Evolutionary conservation across 1,140 invertebrate genomes (phyloP).

Genomic region (Prorops nasuta): DNA sequence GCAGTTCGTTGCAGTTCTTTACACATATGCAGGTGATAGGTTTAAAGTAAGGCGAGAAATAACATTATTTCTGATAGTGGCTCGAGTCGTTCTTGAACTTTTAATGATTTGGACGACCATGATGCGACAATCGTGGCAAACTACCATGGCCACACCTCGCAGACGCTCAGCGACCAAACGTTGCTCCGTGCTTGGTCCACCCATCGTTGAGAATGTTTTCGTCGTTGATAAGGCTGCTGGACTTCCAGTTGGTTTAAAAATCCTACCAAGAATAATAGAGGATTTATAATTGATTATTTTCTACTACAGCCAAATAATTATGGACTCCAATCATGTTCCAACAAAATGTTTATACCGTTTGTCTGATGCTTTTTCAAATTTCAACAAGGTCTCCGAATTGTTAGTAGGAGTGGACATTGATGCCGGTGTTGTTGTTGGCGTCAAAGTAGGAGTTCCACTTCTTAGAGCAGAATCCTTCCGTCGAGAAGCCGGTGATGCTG

Average conservation of each 20-base stretch:
- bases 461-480: constrained; percentile 41
- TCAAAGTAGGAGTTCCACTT: constrained; percentile 34
- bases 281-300: neutral
- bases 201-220: constrained; percentile 36
- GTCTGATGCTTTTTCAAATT: constrained; percentile 57
- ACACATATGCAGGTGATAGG: constrained; percentile 72
- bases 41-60: constrained; percentile 78
- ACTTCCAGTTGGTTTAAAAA: constrained; percentile 36
- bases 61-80: constrained; percentile 75
- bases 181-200: constrained; percentile 34
- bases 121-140: constrained; percentile 91
- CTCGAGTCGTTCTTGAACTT: constrained; percentile 74
- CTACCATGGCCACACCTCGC: constrained; percentile 79
- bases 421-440: constrained; percentile 42
- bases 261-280: constrained; percentile 7
- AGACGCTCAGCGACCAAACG: constrained; percentile 60
- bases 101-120: constrained; percentile 93
- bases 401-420: constrained; percentile 40
- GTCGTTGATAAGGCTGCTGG: constrained; percentile 40
- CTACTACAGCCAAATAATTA: neutral
- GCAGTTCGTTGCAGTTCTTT: constrained; percentile 11
- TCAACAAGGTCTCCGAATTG: constrained; percentile 46
- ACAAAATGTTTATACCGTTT: constrained; percentile 29
- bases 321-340: neutral
- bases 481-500: constrained; percentile 54